A percentile compares a stretch with the other conserved stretches of the same genome.
phyloP scores from a whole-genome alignment of 2,888 invertebrate genomes.

The Andrena bucephala region DNA sequence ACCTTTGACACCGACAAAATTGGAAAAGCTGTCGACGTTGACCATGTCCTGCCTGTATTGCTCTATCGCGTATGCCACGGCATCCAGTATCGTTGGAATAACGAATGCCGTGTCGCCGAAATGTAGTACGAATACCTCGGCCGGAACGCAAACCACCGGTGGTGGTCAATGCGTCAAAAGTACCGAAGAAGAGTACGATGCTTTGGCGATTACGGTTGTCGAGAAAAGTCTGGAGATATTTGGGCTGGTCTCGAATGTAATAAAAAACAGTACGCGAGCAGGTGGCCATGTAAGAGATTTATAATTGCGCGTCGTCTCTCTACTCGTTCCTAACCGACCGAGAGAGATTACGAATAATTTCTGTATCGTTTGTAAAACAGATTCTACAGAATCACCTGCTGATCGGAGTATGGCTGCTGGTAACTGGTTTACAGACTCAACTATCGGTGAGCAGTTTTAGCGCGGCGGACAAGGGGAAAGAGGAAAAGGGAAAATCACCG shows the following conservation, averaged over 20 bases:
- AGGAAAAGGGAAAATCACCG: slow-evolving; percentile 88
- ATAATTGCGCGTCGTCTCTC: background rate
- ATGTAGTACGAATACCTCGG: slow-evolving; percentile 83
- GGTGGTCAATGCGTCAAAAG: slow-evolving; percentile 76
- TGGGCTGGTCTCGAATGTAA: slow-evolving; percentile 91
- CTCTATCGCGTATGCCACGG: slow-evolving; percentile 90
- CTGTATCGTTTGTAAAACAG: slow-evolving; percentile 83
- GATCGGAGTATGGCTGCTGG: slow-evolving; percentile 94
- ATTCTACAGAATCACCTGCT: slow-evolving; percentile 95
- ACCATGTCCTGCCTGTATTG: slow-evolving; percentile 94
- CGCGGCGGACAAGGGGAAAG: slow-evolving; percentile 84
- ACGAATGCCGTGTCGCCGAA: slow-evolving; percentile 87
- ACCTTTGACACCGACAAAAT: slow-evolving; percentile 93
- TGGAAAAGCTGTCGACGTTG: slow-evolving; percentile 92
- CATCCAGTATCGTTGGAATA: slow-evolving; percentile 88
- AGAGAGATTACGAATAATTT: slow-evolving; percentile 6
- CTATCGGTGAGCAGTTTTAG: slow-evolving; percentile 88
- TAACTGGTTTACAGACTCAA: slow-evolving; percentile 94
- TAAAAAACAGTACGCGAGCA: slow-evolving; percentile 94
- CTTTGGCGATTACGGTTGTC: slow-evolving; percentile 92
- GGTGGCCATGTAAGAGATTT: slow-evolving; percentile 91
- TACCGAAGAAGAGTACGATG: slow-evolving; percentile 92
- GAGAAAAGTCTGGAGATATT: slow-evolving; percentile 96
- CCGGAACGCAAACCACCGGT: slow-evolving; percentile 69
- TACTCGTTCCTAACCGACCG: background rate